Evolutionary conservation across 1,140 invertebrate species (phyloP).

Genomic region (Diachasmimorpha longicaudata): DNA sequence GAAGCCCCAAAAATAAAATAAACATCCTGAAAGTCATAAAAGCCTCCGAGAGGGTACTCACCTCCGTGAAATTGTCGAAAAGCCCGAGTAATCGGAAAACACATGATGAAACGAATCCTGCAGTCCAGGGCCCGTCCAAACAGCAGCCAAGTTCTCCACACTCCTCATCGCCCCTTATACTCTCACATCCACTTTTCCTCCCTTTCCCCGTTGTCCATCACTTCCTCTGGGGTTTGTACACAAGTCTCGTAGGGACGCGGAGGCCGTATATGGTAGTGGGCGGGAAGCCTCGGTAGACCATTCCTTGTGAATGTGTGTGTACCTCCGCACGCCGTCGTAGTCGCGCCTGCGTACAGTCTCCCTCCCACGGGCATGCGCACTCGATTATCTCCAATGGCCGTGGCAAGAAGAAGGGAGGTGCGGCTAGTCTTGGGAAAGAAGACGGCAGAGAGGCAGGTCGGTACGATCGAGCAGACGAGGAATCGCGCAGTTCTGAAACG

Average conservation of each 20-base stretch:
- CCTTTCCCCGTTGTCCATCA: neutral
- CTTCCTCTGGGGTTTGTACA: conserved; percentile 7
- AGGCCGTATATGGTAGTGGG: conserved; percentile 61
- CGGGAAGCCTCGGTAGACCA: conserved; percentile 43
- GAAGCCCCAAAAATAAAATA: too few species aligned
- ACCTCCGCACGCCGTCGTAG: neutral
- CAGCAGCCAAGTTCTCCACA: too few species aligned
- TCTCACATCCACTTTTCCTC: neutral
- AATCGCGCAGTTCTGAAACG: conserved; percentile 52
- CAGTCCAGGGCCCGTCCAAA: too few species aligned
- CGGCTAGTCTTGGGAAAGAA: conserved; percentile 7
- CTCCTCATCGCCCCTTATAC: neutral
- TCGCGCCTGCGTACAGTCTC: conserved; percentile 22
- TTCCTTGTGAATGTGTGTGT: neutral
- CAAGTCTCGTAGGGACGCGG: conserved; percentile 42
- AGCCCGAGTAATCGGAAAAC: too few species aligned
- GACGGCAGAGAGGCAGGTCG: conserved; percentile 25
- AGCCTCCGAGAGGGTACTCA: too few species aligned
- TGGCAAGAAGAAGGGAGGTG: neutral
- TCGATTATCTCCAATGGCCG: neutral
- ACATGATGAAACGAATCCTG: too few species aligned
- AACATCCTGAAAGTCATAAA: too few species aligned
- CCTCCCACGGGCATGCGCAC: conserved; percentile 19
- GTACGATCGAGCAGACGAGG: conserved; percentile 42
- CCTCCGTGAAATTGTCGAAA: too few species aligned